Conservation (phyloP, 2,113 vertebrate genomes). For the Arenaria interpres region DNA sequence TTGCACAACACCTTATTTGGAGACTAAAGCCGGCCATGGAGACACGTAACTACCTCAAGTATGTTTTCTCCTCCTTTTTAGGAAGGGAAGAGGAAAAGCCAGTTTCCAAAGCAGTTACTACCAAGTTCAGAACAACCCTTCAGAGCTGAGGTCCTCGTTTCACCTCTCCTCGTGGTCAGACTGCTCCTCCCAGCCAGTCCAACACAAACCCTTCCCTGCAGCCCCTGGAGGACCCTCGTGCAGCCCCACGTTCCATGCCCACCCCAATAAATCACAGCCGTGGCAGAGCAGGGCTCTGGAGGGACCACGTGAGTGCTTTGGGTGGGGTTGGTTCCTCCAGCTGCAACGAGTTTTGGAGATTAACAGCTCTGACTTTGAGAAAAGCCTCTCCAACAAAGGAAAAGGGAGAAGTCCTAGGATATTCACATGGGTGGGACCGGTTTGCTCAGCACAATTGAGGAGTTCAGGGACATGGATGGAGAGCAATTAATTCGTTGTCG, state of each 20-base stretch:
- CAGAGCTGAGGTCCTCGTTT: neutral
- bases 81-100: slow-evolving; percentile 51
- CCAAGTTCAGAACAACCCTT: neutral
- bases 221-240: neutral
- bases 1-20: slow-evolving; percentile 63
- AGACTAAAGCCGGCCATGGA: neutral
- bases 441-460: neutral
- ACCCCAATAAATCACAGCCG: accelerated
- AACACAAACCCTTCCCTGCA: neutral
- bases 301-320: accelerated
- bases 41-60: slow-evolving; percentile 52
- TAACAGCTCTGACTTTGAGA: neutral
- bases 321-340: neutral
- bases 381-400: neutral
- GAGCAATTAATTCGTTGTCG: neutral
- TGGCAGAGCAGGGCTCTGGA: neutral
- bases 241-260: accelerated
- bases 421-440: neutral
- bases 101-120: slow-evolving; percentile 36
- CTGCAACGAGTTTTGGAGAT: neutral
- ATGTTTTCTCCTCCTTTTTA: slow-evolving; percentile 63
- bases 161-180: neutral
- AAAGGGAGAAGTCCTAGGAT: neutral
- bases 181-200: accelerated
- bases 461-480: neutral